Evolutionary conservation across 1,140 invertebrate species (phyloP), one percentile per base, ranked within the genome.

Genomic region (Pogonomyrmex californicus): DNA sequence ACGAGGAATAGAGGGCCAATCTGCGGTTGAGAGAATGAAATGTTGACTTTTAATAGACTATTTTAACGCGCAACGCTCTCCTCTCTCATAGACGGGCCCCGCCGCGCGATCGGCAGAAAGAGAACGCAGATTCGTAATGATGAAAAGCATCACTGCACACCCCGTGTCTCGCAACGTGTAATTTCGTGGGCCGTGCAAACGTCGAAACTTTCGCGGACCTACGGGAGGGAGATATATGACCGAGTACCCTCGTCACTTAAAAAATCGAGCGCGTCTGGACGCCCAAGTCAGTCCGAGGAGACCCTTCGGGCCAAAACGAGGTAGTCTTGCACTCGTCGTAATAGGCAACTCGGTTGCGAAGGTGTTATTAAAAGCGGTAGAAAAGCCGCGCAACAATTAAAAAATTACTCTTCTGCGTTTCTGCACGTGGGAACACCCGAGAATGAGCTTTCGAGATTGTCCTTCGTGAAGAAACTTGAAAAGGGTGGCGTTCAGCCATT

Each of bases 181-280:
- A 95, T 95, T 94, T 94, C 77, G 93, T 91, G 92, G 90, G 92
- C 92, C 91, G 92, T 93, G 92, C 93, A 91, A 92, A 94, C 93
- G 93, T 94, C 92, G 93, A 94, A 94, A 94, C 91, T 90, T 91
- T 91, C 91, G 88, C 89, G 87, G 85, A 85, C 71, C 68, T 79
- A 86, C 86, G 81, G 23, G 23, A 91, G 86, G 83, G 91, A 93
- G 93, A 94, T 94, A 94, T 94, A 93, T 92, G 93, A 93, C 91
- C 86, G 91, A 91, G 90, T 91, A 95, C 94, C 94, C 94, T 94
- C 94, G 94, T 95, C 94, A 95, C 91, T 93, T 88, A 85, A 92
- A 92, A 93, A 91, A 91, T 91, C 88, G 88, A 78, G 71, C 88
- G 77, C 65, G 88, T 56, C 88, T 60, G 58, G 44, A 5, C n/a